A percentile compares a stretch with the other conserved stretches of the same genome.
Conservation (phyloP, 1,140 invertebrate genomes). For the Drosophila erecta region DNA sequence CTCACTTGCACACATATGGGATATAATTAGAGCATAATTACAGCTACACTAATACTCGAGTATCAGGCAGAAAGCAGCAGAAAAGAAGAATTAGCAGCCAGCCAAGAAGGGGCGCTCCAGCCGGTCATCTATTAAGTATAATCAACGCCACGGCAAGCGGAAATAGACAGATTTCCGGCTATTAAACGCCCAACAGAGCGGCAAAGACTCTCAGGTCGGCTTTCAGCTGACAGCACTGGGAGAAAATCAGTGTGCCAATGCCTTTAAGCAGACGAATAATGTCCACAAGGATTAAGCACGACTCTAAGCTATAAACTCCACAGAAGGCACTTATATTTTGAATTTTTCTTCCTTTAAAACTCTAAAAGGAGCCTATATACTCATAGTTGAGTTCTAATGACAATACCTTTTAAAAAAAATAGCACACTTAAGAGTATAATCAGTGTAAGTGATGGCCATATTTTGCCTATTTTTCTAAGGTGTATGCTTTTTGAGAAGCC, state of each 20-base stretch:
- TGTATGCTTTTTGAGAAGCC: constrained; percentile 25
- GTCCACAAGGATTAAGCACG: background rate
- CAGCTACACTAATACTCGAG: constrained; percentile 75
- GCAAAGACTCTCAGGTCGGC: constrained; percentile 55
- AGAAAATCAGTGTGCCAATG: constrained; percentile 22
- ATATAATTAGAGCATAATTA: constrained; percentile 83
- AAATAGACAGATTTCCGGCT: constrained; percentile 83
- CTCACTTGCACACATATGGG: constrained; percentile 23
- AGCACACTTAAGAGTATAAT: no score
- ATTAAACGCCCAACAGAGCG: constrained; percentile 80
- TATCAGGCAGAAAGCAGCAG: constrained; percentile 62
- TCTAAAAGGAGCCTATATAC: no score
- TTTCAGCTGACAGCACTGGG: constrained; percentile 40
- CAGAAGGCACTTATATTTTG: no score
- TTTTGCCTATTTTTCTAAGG: constrained; percentile 5
- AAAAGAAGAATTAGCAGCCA: constrained; percentile 72
- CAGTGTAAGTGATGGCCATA: no score
- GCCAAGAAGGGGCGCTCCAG: constrained; percentile 51
- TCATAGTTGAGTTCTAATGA: no score
- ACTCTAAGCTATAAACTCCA: no score
- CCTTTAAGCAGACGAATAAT: no score
- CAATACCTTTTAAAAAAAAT: no score
- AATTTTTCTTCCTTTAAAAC: no score
- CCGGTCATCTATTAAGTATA: constrained; percentile 83
- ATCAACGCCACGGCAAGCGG: constrained; percentile 80